Evolutionary conservation across 2,888 invertebrate species (phyloP), one percentile per base, ranked within the genome.

Genomic region (Pyrrhia umbra): DNA sequence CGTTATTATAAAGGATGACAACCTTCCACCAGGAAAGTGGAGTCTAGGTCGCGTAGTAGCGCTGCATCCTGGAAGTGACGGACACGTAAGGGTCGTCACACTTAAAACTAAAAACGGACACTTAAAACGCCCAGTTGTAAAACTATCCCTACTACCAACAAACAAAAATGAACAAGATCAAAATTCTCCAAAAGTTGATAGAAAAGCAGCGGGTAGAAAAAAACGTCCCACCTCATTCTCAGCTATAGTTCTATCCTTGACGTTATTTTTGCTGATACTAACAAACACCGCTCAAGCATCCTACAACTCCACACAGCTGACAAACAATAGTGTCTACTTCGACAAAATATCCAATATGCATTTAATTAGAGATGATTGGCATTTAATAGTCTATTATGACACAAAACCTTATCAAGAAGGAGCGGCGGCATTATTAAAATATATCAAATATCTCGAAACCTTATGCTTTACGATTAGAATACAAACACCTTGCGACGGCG

Each of bases 321-420:
- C n/a, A n/a, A 56, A 18, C 23, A 45, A 56, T 4, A 56, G 56
- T 8, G 13, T 56, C 16, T 47, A 56, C 15, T 56, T 56, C 25
- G 56, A 47, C 27, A 56, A 47, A 18, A 25, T 47, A 8, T 39
- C 56, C 1, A 18, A 58, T 20, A 58, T 58, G 57, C 40, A 49
- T 3, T 13, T 58, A 16, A 34, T 47, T 40, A 10, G 46, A 27
- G 47, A 60, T 4, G 25, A 47, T 40, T 62, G 62, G 55, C 47
- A 13, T 4, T 50, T 62, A 42, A 42, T 55, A 13, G 50, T 50
- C n/a, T 62, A 37, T 39, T 62, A 62, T 43, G 42, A 61, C 13
- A 52, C 45, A 6, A 9, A 37, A n/a, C 60, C 60, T 1, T 61
- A 61, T 4, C 15, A 40, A 10, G 40, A 54, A 40, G 60, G 60